Percentiles rank a stretch among this genome's conserved stretches.
phyloP scores from a whole-genome alignment of 2,888 invertebrate genomes.

The Caenorhabditis virilis region DNA sequence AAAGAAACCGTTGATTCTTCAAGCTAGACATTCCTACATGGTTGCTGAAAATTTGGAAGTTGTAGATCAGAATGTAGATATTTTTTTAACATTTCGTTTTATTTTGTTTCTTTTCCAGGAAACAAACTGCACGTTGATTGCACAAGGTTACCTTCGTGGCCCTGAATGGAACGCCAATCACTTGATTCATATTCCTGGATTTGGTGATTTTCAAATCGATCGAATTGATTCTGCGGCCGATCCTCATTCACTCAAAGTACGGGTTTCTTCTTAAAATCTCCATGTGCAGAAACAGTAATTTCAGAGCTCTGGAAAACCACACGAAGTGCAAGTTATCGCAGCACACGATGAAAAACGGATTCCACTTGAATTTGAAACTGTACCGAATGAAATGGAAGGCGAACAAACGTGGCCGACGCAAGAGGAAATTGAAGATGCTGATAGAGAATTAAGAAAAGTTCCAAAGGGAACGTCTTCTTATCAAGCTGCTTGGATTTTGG shows the following conservation, averaged over 20 bases:
- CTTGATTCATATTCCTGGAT: slow-evolving; percentile 86
- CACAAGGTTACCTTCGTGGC: slow-evolving; percentile 87
- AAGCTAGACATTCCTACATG: slow-evolving; percentile 83
- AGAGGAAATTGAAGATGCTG: slow-evolving; percentile 79
- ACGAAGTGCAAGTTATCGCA: slow-evolving; percentile 20
- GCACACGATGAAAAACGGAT: slow-evolving; percentile 71
- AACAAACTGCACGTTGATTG: slow-evolving; percentile 70
- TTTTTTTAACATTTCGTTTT: background rate
- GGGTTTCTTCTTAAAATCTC: too few relatives aligned
- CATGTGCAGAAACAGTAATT: too few relatives aligned
- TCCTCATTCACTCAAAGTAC: slow-evolving; percentile 46
- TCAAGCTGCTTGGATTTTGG: slow-evolving; percentile 82
- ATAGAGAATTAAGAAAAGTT: slow-evolving; percentile 76
- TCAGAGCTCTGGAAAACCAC: slow-evolving; percentile 4
- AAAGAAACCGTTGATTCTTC: slow-evolving; percentile 77
- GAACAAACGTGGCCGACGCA: slow-evolving; percentile 97
- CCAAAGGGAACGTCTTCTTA: slow-evolving; percentile 96
- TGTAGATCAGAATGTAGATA: slow-evolving; percentile 51
- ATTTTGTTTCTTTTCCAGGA: slow-evolving; percentile 1
- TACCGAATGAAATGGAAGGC: slow-evolving; percentile 83
- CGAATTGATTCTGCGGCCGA: slow-evolving; percentile 69
- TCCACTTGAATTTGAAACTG: slow-evolving; percentile 75
- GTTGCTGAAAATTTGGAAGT: slow-evolving; percentile 82
- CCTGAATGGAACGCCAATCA: slow-evolving; percentile 83
- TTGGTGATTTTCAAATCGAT: slow-evolving; percentile 89